These are phyloP conservation scores for Dufourea novaeangliae DNA, from an alignment of 1,140 invertebrate species.

Conservation along the genomic window DNA sequence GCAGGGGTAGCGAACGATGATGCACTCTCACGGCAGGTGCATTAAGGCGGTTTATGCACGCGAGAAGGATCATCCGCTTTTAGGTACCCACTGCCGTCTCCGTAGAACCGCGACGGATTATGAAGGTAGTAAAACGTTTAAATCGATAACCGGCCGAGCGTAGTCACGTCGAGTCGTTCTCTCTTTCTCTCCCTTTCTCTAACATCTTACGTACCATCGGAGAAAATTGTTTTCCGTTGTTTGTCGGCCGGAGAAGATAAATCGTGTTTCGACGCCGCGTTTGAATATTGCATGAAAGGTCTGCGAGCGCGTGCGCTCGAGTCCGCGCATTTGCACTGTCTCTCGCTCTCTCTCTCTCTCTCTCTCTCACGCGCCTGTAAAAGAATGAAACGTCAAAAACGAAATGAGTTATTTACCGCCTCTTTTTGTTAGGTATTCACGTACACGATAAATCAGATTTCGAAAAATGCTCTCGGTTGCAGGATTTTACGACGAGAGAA, in stretches of 20 bases:
- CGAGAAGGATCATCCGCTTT: conserved; percentile 56
- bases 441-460: conserved; percentile 50
- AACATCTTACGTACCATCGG: conserved; percentile 11
- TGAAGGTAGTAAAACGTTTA: conserved; percentile 55
- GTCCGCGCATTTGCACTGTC: background rate
- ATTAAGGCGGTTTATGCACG: conserved; percentile 69
- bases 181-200: background rate
- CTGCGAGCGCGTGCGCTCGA: background rate
- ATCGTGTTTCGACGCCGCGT: conserved; percentile 17
- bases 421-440: conserved; percentile 33
- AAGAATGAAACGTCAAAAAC: conserved; percentile 38
- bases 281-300: conserved; percentile 33
- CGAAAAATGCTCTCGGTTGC: conserved; percentile 25
- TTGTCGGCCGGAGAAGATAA: conserved; percentile 22
- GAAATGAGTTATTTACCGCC: conserved; percentile 56
- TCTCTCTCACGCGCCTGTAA: background rate
- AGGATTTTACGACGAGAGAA: conserved; percentile 4
- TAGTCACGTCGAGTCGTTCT: background rate
- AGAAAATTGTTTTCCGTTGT: conserved; percentile 19
- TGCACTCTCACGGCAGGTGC: conserved; percentile 64
- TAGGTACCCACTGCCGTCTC: background rate
- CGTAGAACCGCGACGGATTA: conserved; percentile 38
- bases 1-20: too few species aligned
- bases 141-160: conserved; percentile 49
- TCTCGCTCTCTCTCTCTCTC: too few species aligned